Base-by-base conservation (phyloP, 2,113 vertebrate genomes). In the Sinocyclocheilus rhinocerous region DNA sequence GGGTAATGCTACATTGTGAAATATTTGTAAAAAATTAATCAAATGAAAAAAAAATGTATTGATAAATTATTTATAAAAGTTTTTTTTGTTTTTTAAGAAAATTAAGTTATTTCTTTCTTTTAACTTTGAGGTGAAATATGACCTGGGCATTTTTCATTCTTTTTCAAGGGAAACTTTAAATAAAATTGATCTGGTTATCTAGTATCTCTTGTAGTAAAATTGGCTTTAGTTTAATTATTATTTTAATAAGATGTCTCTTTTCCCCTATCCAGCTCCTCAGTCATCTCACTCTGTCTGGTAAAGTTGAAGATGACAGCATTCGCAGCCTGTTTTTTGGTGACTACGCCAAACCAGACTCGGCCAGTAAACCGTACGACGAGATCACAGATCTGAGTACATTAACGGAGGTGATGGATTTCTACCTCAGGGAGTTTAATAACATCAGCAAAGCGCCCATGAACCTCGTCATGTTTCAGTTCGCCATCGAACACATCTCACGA, bases 391-490 rank as follows among this genome's bases (percentile, higher is more conserved):
- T 98, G 50, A 87, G 91, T 5, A 91, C 94, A 10, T 93, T 98
- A 84, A 97, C 95, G 0, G 26, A 61, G 0, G 92, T 96, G 86
- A 97, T 98, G 97, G 96, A 99, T 57, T 90, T 92, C 87, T 97
- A 98, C 84, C 94, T 99, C 11, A 95, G 96, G 16, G 97, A 99
- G 33, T 97, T 95, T 93, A 99, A 98, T 94, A 96, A 91, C 9
- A 79, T 94, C 88, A 98, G 96, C 96, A 97, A 96, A 91, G 94
- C 97, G 1, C 97, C 97, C 0, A 97, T 97, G 97, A 93, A 96
- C 45, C 92, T 99, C 75, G 97, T 99, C 18, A 97, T 98, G 96
- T 99, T 98, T 93, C 95, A 93, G 89, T 98, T 97, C 73, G 97
- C 97, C 57, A 96, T 97, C 1, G 97, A 99, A 89, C 97, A 99